Conservation (phyloP, 2,888 invertebrate genomes). For the Cinara cedri region DNA sequence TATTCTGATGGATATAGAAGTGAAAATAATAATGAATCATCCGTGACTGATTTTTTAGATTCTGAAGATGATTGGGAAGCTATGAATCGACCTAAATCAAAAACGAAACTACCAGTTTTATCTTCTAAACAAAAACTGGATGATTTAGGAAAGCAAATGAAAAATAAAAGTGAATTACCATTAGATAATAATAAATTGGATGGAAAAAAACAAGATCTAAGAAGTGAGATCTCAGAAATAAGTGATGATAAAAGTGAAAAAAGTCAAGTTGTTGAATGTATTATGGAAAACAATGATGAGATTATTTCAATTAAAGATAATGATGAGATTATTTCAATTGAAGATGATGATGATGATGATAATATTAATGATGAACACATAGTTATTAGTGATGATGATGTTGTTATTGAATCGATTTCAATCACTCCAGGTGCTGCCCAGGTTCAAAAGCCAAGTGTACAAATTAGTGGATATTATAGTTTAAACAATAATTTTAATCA, state of each 20-base stretch:
- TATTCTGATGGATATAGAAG: background rate
- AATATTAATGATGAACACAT: background rate
- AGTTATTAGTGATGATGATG: constrained; percentile 43
- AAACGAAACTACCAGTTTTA: constrained; percentile 3
- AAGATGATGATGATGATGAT: constrained; percentile 29
- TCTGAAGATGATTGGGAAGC: constrained; percentile 50
- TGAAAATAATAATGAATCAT: background rate
- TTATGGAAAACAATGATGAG: background rate
- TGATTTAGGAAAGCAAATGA: constrained; percentile 25
- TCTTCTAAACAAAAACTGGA: background rate
- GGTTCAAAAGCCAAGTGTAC: background rate
- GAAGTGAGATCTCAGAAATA: background rate
- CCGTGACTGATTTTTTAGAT: constrained; percentile 8
- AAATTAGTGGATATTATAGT: background rate
- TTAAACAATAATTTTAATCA: constrained; percentile 2
- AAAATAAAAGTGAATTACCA: background rate
- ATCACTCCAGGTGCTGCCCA: background rate
- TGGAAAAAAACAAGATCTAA: background rate
- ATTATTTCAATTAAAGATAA: constrained; percentile 2
- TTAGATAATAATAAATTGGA: background rate
- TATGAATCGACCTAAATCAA: constrained; percentile 20
- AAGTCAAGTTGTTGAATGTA: background rate
- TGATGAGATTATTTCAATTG: constrained; percentile 27
- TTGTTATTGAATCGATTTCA: constrained; percentile 28
- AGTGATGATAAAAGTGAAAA: background rate